phyloP scores from a whole-genome alignment of 2,888 invertebrate genomes.

The Xestoiulus laeticollis region DNA sequence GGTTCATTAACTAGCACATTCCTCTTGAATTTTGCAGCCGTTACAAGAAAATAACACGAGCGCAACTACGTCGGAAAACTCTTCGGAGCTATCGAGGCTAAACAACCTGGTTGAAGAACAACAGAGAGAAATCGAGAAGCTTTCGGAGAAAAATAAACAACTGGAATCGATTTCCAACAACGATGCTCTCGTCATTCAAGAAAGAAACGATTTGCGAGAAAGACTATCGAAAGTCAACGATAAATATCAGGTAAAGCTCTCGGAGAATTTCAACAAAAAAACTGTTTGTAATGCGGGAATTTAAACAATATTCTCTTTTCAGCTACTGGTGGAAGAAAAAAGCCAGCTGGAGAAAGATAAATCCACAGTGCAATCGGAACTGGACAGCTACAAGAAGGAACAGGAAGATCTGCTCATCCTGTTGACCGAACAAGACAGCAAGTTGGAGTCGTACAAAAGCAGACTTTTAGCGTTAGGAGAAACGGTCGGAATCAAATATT shows the following conservation, averaged over 20 bases:
- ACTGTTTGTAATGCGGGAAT: not conserved
- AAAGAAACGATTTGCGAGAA: slow-evolving; percentile 11
- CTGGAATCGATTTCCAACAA: not conserved
- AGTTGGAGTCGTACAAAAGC: slow-evolving; percentile 73
- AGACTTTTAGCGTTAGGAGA: slow-evolving; percentile 64
- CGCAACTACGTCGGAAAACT: not conserved
- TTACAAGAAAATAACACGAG: not conserved
- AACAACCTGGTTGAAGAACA: not conserved
- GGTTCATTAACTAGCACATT: too few relatives aligned
- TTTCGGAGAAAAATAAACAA: slow-evolving; percentile 23
- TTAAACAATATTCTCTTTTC: not conserved
- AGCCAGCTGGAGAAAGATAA: slow-evolving; percentile 50
- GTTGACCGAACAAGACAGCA: slow-evolving; percentile 86
- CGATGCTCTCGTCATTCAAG: not conserved
- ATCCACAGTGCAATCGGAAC: slow-evolving; percentile 64
- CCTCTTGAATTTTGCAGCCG: not conserved
- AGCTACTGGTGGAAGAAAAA: slow-evolving; percentile 56
- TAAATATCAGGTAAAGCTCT: not conserved
- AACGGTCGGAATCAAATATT: slow-evolving; percentile 59
- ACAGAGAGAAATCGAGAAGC: not conserved
- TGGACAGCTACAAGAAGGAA: slow-evolving; percentile 79
- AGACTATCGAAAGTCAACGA: not conserved
- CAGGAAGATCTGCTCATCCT: slow-evolving; percentile 93
- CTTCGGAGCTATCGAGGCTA: not conserved
- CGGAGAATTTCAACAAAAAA: not conserved